Evolutionary conservation across 92 coral and sea anemone species (phyloP).

Genomic region (Phenganax marumi): DNA sequence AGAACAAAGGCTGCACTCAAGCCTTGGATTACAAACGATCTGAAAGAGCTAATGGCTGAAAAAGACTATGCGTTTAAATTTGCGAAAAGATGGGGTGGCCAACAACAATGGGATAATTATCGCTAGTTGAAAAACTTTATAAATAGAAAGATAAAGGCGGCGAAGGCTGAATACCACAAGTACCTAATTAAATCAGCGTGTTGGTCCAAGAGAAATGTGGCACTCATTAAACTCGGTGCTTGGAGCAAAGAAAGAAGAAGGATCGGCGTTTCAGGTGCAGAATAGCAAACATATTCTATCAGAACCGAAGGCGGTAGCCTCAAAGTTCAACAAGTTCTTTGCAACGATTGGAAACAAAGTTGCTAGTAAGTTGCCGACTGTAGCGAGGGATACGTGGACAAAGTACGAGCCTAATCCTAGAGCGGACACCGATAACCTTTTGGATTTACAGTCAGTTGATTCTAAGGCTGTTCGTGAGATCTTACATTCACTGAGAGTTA

Average conservation of each 20-base stretch:
- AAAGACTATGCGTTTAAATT: conserved; percentile 57
- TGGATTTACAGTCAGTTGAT: conserved; percentile 21
- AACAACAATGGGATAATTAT: conserved; percentile 50
- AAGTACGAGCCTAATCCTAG: conserved; percentile 29
- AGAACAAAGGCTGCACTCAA: conserved; percentile 44
- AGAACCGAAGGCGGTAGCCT: conserved; percentile 49
- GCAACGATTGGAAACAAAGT: conserved; percentile 40
- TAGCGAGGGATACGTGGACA: conserved; percentile 48
- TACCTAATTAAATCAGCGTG: too few relatives aligned
- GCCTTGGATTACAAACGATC: conserved; percentile 48
- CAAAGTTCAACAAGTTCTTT: conserved; percentile 46
- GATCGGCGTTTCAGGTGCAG: too few relatives aligned
- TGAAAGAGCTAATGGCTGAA: conserved; percentile 49
- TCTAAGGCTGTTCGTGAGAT: too few relatives aligned
- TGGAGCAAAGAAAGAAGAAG: too few relatives aligned
- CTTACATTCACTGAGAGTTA: too few relatives aligned
- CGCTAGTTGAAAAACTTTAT: conserved; percentile 36
- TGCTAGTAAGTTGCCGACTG: conserved; percentile 16
- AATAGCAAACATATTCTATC: not conserved
- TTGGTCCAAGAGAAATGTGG: too few relatives aligned
- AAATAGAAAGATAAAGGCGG: too few relatives aligned
- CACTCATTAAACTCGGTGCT: too few relatives aligned
- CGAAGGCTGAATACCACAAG: too few relatives aligned
- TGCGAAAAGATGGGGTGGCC: conserved; percentile 53
- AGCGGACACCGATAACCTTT: conserved; percentile 7